Base-by-base conservation (phyloP, 2,113 vertebrate species). In the Polyodon spathula region DNA sequence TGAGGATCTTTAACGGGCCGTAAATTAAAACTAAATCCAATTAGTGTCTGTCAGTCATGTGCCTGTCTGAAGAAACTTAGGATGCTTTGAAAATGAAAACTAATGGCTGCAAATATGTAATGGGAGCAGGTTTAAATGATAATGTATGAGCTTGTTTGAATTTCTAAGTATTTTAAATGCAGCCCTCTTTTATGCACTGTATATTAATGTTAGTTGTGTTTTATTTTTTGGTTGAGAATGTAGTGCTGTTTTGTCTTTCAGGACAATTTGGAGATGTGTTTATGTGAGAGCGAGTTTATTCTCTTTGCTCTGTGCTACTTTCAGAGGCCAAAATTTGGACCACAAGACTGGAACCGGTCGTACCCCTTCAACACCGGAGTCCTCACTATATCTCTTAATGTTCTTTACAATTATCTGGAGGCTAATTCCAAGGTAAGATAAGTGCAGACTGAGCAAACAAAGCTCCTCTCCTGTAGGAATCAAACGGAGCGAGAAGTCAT, bases 291-390 rank as follows among this genome's bases (percentile, higher is more conserved):
- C 0, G 95, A 97, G 76, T 97, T 98, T 63, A 93, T 98, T 65
- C 76, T 93, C 57, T 98, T 98, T 6, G 80, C 92, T 4, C 86
- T 98, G 4, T 98, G 95, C 66, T 98, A 97, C 57, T 98, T 98
- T 69, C 95, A 97, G 59, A 82, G 95, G 61, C 86, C 88, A 37
- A 97, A 90, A 71, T 98, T 98, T 53, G 94, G 95, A 2, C 78
- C 96, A 0, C 95, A 97, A 58, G 95, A 95, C 27, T 98, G 96
- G 96, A 98, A 96, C 78, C 76, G 85, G 7, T 71, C 87, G 0
- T 98, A 98, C 72, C 95, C 95, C 5, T 98, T 98, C 66, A 97
- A 81, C 73, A 86, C 80, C 0, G 93, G 95, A 2, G 95, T 98
- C 76, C 92, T 98, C 62, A 95, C 90, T 54, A 95, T 98, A 75